These are phyloP conservation scores for Erpornis zantholeuca DNA, from an alignment of 2,113 vertebrate genomes.

Conservation along the genomic window DNA sequence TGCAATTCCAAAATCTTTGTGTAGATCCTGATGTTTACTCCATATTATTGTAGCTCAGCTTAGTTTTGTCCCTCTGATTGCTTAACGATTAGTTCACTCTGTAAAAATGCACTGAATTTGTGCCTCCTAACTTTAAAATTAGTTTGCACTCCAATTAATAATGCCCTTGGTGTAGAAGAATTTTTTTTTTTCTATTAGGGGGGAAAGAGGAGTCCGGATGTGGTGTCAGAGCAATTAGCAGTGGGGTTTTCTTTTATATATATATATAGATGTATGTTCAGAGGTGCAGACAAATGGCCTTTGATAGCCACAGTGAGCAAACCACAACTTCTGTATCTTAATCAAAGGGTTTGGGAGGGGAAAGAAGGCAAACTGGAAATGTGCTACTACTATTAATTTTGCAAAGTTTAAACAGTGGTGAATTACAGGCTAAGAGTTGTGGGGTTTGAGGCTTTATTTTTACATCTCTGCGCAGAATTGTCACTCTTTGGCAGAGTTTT, in stretches of 20 bases:
- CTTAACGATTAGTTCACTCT: background rate
- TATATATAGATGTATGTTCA: fast-evolving
- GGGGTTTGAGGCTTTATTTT: background rate
- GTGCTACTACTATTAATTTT: background rate
- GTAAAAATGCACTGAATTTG: too few relatives aligned
- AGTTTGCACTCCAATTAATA: background rate
- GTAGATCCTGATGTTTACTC: background rate
- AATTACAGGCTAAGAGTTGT: background rate
- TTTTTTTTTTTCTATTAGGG: background rate
- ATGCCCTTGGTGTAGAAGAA: background rate
- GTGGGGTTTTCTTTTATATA: background rate
- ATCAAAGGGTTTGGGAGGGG: background rate
- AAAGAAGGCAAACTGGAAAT: background rate
- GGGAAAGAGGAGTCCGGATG: background rate
- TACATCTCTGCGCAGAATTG: background rate
- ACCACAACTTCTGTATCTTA: background rate
- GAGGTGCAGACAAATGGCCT: background rate
- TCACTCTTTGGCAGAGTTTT: background rate
- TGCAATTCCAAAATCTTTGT: background rate
- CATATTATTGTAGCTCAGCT: background rate
- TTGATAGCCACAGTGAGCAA: background rate
- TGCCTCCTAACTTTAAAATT: background rate
- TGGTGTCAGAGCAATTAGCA: background rate
- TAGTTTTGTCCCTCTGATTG: background rate
- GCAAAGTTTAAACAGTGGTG: background rate